phyloP scores from a whole-genome alignment of 2,888 invertebrate genomes.

The Cactoblastis cactorum region DNA sequence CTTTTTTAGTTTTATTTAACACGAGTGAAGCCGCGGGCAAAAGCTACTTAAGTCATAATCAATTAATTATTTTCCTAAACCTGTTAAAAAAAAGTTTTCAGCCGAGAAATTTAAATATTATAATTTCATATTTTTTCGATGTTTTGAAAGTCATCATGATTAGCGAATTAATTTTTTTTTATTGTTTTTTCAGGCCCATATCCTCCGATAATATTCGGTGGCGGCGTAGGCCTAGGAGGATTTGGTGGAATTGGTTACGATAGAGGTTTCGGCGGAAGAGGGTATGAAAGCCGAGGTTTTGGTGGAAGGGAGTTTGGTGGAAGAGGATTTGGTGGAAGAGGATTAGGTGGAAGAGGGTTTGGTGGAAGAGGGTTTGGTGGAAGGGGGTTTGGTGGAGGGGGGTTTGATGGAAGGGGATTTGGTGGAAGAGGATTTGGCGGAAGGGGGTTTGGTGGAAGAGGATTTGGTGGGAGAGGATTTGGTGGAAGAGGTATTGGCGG shows the following conservation, averaged over 20 bases:
- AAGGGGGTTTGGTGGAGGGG: constrained; percentile 24
- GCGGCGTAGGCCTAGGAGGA: constrained; percentile 25
- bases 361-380: constrained; percentile 40
- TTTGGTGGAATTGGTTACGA: constrained; percentile 17
- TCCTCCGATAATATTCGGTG: constrained; percentile 39
- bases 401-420: constrained; percentile 20
- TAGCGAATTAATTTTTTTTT: background rate
- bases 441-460: constrained; percentile 22
- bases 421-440: no score
- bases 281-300: constrained; percentile 30
- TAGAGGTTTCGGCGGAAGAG: constrained; percentile 25
- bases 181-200: constrained; percentile 30
- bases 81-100: no score
- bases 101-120: no score
- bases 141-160: no score
- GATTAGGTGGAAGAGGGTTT: constrained; percentile 27
- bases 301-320: constrained; percentile 24
- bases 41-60: no score
- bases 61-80: no score
- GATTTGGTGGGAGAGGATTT: constrained; percentile 28
- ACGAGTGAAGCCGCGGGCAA: no score
- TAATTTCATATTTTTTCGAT: no score
- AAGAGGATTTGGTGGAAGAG: constrained; percentile 30
- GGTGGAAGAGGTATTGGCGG: constrained; percentile 34
- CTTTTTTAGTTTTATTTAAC: no score